Conservation (phyloP, 2,797 vertebrate genomes). For the Agapornis canus region DNA sequence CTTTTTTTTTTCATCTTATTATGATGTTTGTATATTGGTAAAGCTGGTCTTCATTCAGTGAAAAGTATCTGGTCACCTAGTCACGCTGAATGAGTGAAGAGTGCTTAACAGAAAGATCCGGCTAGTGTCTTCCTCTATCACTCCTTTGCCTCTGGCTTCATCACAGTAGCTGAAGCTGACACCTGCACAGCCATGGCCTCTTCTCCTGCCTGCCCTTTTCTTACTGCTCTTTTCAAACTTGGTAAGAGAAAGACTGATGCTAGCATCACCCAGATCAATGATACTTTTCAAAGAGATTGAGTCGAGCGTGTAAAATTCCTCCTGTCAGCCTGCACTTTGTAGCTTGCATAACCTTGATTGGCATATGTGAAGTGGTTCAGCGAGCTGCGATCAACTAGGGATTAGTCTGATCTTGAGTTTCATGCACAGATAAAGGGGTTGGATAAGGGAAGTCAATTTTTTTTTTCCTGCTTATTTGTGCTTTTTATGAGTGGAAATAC, state of each 20-base stretch:
- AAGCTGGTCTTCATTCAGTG: neutral
- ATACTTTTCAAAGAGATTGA: conserved; percentile 1
- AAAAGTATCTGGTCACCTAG: neutral
- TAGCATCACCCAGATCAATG: neutral
- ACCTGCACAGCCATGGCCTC: neutral
- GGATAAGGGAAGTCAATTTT: neutral
- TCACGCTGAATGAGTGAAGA: neutral
- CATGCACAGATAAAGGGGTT: neutral
- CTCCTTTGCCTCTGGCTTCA: neutral
- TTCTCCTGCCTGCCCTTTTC: neutral
- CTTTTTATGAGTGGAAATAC: neutral
- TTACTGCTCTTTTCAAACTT: neutral
- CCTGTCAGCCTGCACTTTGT: neutral
- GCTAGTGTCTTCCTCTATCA: neutral
- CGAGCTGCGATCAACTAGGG: conserved; percentile 9
- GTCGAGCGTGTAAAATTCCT: neutral
- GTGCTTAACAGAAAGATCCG: neutral
- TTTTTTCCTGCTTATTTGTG: neutral
- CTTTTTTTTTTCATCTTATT: neutral
- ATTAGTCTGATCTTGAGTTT: conserved; percentile 43
- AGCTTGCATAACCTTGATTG: conserved; percentile 28
- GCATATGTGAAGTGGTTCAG: conserved; percentile 8
- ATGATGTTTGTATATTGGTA: neutral
- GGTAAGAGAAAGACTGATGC: neutral
- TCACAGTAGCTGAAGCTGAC: neutral